Evolutionary conservation across 2,113 vertebrate genomes (phyloP).

Genomic region (Myotis davidii): DNA sequence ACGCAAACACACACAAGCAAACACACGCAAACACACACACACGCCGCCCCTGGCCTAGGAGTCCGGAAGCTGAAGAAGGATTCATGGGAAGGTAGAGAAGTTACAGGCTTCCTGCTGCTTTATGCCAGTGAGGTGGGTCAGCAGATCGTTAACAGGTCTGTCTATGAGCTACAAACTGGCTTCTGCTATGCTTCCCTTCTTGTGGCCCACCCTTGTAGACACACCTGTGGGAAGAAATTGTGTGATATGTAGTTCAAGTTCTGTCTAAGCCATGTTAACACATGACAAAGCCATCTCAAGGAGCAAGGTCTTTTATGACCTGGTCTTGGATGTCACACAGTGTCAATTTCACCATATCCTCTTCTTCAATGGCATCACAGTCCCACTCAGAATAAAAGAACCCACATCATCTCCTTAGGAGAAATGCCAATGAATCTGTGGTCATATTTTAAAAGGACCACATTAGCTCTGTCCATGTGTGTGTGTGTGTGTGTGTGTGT

Average conservation of each 20-base stretch:
- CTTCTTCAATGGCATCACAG: neutral
- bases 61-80: neutral
- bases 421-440: neutral
- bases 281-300: neutral
- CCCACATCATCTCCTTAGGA: neutral
- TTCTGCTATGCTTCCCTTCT: neutral
- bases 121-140: no score
- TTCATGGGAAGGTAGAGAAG: neutral
- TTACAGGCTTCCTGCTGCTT: neutral
- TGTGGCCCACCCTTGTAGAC: neutral
- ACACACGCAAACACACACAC: neutral
- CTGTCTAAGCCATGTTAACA: neutral
- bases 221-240: neutral
- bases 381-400: neutral
- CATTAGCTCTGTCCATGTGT: neutral
- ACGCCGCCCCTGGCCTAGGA: neutral
- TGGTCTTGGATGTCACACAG: neutral
- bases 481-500: neutral
- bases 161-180: no score
- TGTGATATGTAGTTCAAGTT: neutral
- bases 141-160: neutral
- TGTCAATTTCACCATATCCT: neutral
- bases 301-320: neutral
- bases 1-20: neutral
- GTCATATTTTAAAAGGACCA: neutral